Evolutionary conservation across 2,888 invertebrate species (phyloP), one percentile per base, ranked within the genome.

Genomic region (Baccha elongata): DNA sequence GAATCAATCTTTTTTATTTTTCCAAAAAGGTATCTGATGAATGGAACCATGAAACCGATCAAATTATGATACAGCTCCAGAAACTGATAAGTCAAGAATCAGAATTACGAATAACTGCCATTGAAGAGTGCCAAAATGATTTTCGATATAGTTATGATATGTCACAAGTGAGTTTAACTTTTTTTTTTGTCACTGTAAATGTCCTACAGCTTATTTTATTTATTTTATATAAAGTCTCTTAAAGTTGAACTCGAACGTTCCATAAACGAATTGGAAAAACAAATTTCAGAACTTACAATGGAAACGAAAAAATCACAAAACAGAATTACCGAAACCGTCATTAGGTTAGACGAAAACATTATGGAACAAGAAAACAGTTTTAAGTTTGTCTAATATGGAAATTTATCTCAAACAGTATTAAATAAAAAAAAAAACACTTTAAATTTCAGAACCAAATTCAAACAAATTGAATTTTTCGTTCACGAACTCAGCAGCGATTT

Each of bases 61-160:
- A 89, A 26, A 85, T 85, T 1, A 72, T 93, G 65, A 90, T 90
- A 3, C 91, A 92, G 0, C 85, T 93, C 8, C 87, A 92, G 2
- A 91, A 91, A 0, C 91, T 91, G 0, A 89, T 93, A 0, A 92
- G 92, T 6, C 92, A 92, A 48, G 93, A 93, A 85, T 90, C 91
- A 0, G 90, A 91, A 8, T 87, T 92, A 2, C 88, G 92, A 0
- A 90, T 91, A 1, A 91, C 92, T 87, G 92, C 92, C 88, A 89
- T 91, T 0, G 92, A 92, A 6, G 92, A 93, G 88, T 92, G 92
- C 83, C 92, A 92, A 76, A 92, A 92, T 53, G 93, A 93, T 78
- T 86, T 93, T 40, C 92, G 92, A 87, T 92, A 92, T 85, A 92
- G 92, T 68, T 92, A 92, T 79, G 92, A 92, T 80, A 80, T 93